phyloP scores from a whole-genome alignment of 2,113 vertebrate species.

The Rhinolophus ferrumequinum region DNA sequence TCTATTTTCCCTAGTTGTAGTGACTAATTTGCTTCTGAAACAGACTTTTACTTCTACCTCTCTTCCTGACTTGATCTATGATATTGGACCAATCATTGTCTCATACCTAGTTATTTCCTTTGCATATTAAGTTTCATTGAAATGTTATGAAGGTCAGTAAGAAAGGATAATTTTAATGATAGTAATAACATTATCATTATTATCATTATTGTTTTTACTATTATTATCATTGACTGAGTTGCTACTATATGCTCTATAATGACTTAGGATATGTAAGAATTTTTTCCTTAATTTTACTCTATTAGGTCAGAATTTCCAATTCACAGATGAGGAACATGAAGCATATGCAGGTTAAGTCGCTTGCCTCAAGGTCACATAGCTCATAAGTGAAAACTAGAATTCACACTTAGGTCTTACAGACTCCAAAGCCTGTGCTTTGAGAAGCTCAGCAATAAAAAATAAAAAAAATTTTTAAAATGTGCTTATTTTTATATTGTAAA shows the following conservation, averaged over 20 bases:
- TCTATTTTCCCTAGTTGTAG: neutral
- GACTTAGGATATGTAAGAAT: neutral
- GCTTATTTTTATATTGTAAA: neutral
- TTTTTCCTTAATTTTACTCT: neutral
- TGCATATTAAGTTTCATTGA: constrained; percentile 46
- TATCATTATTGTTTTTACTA: neutral
- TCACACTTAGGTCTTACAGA: neutral
- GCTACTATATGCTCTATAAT: neutral
- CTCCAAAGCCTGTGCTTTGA: neutral
- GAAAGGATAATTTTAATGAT: constrained; percentile 35
- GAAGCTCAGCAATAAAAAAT: neutral
- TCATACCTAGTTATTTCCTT: constrained; percentile 52
- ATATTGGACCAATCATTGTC: neutral
- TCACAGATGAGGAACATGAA: constrained; percentile 34
- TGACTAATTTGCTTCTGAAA: constrained; percentile 48
- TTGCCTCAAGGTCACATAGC: neutral
- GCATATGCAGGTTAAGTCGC: neutral
- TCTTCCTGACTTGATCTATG: constrained; percentile 40
- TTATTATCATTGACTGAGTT: neutral
- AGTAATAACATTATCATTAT: neutral
- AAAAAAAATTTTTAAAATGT: no score
- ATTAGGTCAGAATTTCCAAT: constrained; percentile 5
- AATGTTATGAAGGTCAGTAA: constrained; percentile 13
- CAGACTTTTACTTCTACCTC: neutral
- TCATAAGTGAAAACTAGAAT: constrained; percentile 40